phyloP scores from a whole-genome alignment of 2,888 invertebrate genomes.

The Bombyx huttoni region DNA sequence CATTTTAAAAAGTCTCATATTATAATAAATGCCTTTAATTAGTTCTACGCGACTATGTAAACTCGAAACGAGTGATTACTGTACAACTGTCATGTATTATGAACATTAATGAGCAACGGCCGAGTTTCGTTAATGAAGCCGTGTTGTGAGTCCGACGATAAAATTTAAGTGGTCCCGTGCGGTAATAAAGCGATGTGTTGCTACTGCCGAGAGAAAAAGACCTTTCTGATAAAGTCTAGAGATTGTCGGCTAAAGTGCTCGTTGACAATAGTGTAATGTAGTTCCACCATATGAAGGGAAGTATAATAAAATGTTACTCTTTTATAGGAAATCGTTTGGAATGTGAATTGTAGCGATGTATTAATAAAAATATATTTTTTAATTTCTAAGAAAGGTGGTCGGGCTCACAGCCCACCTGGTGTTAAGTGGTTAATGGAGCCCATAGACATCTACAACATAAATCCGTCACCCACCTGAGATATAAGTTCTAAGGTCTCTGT shows the following conservation, averaged over 20 bases:
- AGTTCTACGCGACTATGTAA: not conserved
- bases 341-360: no score
- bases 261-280: not conserved
- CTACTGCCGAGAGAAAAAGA: not conserved
- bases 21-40: not conserved
- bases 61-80: not conserved
- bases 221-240: not conserved
- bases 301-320: no score
- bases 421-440: no score
- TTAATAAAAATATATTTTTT: no score
- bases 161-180: constrained; percentile 31
- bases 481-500: no score
- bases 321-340: no score
- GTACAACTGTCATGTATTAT: constrained; percentile 10
- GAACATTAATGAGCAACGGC: constrained; percentile 17
- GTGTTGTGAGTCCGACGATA: constrained; percentile 25
- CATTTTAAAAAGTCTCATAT: not conserved
- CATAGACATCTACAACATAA: no score
- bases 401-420: no score
- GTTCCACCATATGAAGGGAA: no score
- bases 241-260: not conserved
- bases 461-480: no score
- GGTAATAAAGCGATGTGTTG: constrained; percentile 16
- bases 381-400: no score
- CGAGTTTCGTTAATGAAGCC: constrained; percentile 30